These are phyloP conservation scores for Tylochromis polylepis DNA, from an alignment of 2,113 vertebrate species.

Conservation along the genomic window DNA sequence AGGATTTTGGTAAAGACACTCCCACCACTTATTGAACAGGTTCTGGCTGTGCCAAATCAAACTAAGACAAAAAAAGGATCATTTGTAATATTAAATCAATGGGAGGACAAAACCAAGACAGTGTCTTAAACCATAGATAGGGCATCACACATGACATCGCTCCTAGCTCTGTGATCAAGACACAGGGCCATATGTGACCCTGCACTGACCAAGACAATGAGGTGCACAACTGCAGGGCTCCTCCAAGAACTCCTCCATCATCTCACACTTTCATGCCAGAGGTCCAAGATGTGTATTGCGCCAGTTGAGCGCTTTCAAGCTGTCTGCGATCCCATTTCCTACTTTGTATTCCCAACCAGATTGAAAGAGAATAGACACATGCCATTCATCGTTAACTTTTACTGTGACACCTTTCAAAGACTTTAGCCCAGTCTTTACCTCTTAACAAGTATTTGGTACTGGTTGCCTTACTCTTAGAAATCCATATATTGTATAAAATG, in stretches of 20 bases:
- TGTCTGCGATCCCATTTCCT: neutral
- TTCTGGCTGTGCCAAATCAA: neutral
- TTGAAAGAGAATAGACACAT: neutral
- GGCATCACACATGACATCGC: neutral
- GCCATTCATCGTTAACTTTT: accelerated
- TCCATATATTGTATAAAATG: neutral
- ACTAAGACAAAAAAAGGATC: neutral
- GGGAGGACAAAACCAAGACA: neutral
- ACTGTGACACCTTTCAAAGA: neutral
- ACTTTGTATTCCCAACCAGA: neutral
- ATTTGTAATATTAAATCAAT: neutral
- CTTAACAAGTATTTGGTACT: neutral
- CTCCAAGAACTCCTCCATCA: neutral
- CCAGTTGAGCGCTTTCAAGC: accelerated
- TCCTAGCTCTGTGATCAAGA: neutral
- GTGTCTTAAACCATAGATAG: neutral
- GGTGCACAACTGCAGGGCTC: neutral
- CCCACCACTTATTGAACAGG: neutral
- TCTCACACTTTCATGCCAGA: neutral
- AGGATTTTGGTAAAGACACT: neutral
- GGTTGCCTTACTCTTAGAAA: neutral
- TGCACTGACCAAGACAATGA: neutral
- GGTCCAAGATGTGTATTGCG: neutral
- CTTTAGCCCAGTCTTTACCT: neutral
- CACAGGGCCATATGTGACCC: neutral